phyloP scores from a whole-genome alignment of 1,140 invertebrate species.

The Psix sp. region DNA sequence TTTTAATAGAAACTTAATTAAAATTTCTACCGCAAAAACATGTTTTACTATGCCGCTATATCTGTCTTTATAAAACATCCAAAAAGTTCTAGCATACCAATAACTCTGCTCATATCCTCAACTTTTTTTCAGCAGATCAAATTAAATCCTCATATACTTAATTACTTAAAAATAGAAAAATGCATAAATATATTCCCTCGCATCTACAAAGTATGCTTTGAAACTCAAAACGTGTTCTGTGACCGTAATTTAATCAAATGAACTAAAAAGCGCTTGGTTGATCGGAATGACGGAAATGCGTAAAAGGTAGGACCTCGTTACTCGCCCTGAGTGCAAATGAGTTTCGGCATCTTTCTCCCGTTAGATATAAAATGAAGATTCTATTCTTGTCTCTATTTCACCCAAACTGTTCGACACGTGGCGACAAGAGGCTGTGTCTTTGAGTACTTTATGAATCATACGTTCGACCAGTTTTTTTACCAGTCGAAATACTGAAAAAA shows the following conservation, averaged over 20 bases:
- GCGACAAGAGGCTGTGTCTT: conserved; percentile 2
- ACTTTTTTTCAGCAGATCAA: no score
- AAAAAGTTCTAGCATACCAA: no score
- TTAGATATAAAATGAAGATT: no score
- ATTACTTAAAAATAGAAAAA: no score
- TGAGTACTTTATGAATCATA: conserved; percentile 19
- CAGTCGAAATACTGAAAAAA: conserved; percentile 23
- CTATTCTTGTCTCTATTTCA: conserved; percentile 2
- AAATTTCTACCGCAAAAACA: conserved; percentile 14
- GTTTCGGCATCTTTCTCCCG: no score
- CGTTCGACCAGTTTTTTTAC: conserved; percentile 34
- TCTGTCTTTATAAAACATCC: no score
- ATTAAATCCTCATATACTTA: no score
- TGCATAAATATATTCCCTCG: no score
- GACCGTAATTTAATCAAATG: conserved; percentile 8
- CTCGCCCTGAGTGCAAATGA: conserved; percentile 43
- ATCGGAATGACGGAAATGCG: conserved; percentile 40
- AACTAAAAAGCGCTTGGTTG: conserved; percentile 29
- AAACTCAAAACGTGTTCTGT: not conserved
- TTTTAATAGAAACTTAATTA: conserved; percentile 15
- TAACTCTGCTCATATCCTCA: no score
- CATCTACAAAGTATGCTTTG: not conserved
- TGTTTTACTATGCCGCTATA: no score
- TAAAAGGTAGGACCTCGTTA: conserved; percentile 48
- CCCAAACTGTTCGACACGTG: not conserved